Base-by-base conservation (phyloP, 2,888 invertebrate species). In the Tuberolachnus salignus region DNA sequence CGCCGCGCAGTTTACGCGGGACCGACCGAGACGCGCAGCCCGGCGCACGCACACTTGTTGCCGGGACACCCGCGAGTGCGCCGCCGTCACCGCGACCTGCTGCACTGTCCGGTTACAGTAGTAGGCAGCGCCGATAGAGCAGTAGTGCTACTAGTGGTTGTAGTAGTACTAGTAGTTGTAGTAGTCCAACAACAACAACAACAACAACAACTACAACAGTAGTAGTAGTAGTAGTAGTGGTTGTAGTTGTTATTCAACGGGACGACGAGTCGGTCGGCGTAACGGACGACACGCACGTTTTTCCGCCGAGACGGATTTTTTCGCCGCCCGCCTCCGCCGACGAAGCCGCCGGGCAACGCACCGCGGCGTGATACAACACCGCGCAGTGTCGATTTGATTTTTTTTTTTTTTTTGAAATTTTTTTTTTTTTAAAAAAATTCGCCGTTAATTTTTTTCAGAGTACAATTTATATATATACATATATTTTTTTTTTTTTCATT, bases 21-120 rank as follows among this genome's bases (percentile, higher is more conserved):
- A 72, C 46, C 73, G 46, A 46, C 46, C 26, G 72, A 61, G 19
- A 49, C 73, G 34, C 34, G 49, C 63, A 42, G 73, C 51, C 61
- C 42, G 63, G 61, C 49, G 51, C 73, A 51, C 63, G 63, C 73
- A 73, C 75, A 75, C 75, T 75, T 75, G 74, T 75, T 44, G 74
- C n/a, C 21, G 53, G 55, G 66, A 66, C 64, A 66, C 66, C 53
- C 74, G 74, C 63, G 59, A 72, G 71, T 59, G 71, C 59, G 21
- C 49, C 70, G n/a, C 13, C 69, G 14, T 34, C 55, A 57, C 57
- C 53, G 72, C 59, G 34, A 34, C 34, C 34, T 59, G 59, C 72
- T 26, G 49, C 16, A 46, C n/a, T 51, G 67, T 26, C 67, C 67
- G 26, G 49, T 44, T 66, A 26, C 66, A 4, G 55, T 16, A 14